Evolutionary conservation across 2,888 invertebrate species (phyloP), one percentile per base, ranked within the genome.

Genomic region (Troides helena): DNA sequence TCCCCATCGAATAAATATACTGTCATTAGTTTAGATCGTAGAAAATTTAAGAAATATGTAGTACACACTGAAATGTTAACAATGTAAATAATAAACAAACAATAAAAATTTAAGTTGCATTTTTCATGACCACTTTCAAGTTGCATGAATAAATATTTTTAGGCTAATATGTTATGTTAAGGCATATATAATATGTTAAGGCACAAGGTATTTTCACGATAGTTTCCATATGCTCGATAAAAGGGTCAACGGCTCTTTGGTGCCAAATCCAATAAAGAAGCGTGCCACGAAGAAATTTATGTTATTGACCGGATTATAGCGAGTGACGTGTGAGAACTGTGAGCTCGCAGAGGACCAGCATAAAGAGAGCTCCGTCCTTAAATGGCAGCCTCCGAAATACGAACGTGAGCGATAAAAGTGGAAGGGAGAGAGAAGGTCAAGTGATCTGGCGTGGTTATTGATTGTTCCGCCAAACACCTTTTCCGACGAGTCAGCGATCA

Each of bases 291-390:
- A 88, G 83, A 89, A 89, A 89, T 89, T 88, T 90, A 90, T 90
- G 89, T 89, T 89, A 90, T 89, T 90, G 89, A 88, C 88, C 89
- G 87, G 86, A 88, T 89, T 90, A 89, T 89, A 82, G 80, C 80
- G 82, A 85, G 81, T 88, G 89, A 89, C 89, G 86, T 86, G 86
- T 80, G 84, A 86, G 84, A 84, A 81, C 81, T 80, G 81, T 78
- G 76, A 76, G 75, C 77, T 76, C 75, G 72, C 76, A 80, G 77
- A 76, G 77, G 76, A 77, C 90, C 87, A 88, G 76, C 63, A 61
- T 75, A 77, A 36, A 36, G 17, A 81, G 89, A 85, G 70, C 88
- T 75, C 75, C 75, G 73, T 74, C 76, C 77, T 78, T 77, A 74
- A 74, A 74, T 72, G 72, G 73, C 73, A 73, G 67, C 72, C 72